Evolutionary conservation across 2,888 invertebrate species (phyloP).

Genomic region (Tachystola acroxantha): DNA sequence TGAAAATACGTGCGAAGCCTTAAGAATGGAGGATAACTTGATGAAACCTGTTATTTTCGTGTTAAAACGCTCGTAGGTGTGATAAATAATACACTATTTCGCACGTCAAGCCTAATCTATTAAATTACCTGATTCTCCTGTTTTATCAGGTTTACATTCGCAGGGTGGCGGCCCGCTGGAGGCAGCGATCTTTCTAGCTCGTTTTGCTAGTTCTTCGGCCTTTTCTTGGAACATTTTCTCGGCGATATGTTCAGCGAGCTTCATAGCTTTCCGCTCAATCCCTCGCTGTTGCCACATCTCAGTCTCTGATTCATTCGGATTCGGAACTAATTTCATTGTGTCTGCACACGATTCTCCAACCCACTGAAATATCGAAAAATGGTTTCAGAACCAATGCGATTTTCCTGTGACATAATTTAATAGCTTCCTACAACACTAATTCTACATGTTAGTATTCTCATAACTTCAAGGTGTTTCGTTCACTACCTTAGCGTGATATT

Average conservation of each 20-base stretch:
- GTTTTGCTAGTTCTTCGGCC: constrained; percentile 41
- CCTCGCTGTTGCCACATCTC: constrained; percentile 43
- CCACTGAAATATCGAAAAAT: constrained; percentile 53
- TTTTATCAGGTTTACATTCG: constrained; percentile 28
- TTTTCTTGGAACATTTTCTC: constrained; percentile 49
- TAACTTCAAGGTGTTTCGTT: too few species aligned
- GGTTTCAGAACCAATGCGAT: too few species aligned
- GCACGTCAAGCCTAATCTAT: too few species aligned
- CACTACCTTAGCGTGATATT: constrained; percentile 58
- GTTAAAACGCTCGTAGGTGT: too few species aligned
- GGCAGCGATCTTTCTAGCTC: constrained; percentile 35
- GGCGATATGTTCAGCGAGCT: constrained; percentile 47
- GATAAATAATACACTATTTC: too few species aligned
- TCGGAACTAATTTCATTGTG: constrained; percentile 20
- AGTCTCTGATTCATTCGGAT: constrained; percentile 23
- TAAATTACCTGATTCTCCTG: not conserved
- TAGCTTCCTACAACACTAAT: too few species aligned
- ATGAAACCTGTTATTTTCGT: too few species aligned
- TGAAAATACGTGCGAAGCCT: too few species aligned
- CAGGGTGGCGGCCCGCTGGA: constrained; percentile 44
- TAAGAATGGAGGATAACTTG: too few species aligned
- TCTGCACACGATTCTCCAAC: constrained; percentile 55
- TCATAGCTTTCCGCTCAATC: constrained; percentile 47
- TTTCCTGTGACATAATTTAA: too few species aligned
- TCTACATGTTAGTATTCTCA: too few species aligned